These are phyloP conservation scores for Watsonalla cultraria DNA, from an alignment of 2,888 invertebrate genomes.

Conservation along the genomic window DNA sequence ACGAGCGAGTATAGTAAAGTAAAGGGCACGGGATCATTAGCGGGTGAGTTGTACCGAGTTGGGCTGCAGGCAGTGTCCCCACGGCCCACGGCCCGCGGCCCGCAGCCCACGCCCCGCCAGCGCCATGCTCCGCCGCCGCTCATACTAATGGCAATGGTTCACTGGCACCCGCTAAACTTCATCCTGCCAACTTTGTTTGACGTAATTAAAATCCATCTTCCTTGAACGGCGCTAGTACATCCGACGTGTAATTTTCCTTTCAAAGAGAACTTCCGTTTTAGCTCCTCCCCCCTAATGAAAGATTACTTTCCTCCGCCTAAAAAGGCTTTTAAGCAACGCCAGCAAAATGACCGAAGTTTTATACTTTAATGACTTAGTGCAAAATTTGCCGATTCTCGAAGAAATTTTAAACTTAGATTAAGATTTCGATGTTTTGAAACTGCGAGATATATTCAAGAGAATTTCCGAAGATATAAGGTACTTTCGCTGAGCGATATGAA, in stretches of 20 bases:
- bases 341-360: slow-evolving; percentile 77
- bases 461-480: slow-evolving; percentile 42
- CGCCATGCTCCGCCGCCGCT: slow-evolving; percentile 23
- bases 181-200: slow-evolving; percentile 64
- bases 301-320: slow-evolving; percentile 77
- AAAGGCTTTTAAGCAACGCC: slow-evolving; percentile 79
- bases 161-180: slow-evolving; percentile 39
- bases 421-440: slow-evolving; percentile 73
- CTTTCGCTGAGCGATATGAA: slow-evolving; percentile 65
- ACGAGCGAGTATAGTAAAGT: slow-evolving; percentile 18
- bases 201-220: slow-evolving; percentile 77
- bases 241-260: slow-evolving; percentile 77
- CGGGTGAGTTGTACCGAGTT: slow-evolving; percentile 32
- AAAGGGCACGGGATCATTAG: slow-evolving; percentile 28
- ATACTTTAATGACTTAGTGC: slow-evolving; percentile 79
- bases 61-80: slow-evolving; percentile 1
- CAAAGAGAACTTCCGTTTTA: slow-evolving; percentile 78
- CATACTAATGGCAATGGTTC: slow-evolving; percentile 34
- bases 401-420: slow-evolving; percentile 79
- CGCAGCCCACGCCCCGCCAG: slow-evolving; percentile 6
- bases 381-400: slow-evolving; percentile 76
- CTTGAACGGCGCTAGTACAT: slow-evolving; percentile 60
- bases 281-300: slow-evolving; percentile 77
- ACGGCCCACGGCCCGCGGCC: not conserved
- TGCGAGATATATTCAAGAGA: slow-evolving; percentile 65